Conservation (phyloP, 2,888 invertebrate species). For the Heliconius ismenius region DNA sequence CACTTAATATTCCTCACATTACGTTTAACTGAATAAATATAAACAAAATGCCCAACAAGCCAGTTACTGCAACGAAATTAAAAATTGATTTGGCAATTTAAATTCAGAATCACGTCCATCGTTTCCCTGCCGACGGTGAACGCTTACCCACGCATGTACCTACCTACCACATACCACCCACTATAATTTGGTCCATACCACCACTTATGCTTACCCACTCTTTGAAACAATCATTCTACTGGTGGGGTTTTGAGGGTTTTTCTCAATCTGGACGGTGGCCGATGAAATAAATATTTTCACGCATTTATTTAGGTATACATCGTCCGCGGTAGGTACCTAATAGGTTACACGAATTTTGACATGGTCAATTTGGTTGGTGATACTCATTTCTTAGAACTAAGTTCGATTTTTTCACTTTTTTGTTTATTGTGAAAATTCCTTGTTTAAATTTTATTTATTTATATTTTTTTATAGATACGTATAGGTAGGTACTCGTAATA, state of each 20-base stretch:
- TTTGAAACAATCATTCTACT: constrained; percentile 25
- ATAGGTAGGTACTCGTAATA: too few relatives aligned
- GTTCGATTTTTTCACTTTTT: constrained; percentile 21
- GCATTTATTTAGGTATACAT: constrained; percentile 47
- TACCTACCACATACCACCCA: constrained; percentile 53
- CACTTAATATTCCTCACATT: constrained; percentile 35
- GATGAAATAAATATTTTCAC: constrained; percentile 41
- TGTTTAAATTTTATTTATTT: not conserved
- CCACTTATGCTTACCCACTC: constrained; percentile 32
- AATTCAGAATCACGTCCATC: constrained; percentile 71
- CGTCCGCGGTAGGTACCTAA: constrained; percentile 44
- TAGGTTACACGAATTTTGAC: constrained; percentile 42
- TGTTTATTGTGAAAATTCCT: not conserved
- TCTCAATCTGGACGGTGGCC: constrained; percentile 34
- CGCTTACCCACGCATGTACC: constrained; percentile 52
- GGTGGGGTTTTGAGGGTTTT: constrained; percentile 30
- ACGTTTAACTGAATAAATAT: constrained; percentile 34
- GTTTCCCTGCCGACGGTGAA: constrained; percentile 55
- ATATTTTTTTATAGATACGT: not conserved
- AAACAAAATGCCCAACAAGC: constrained; percentile 37
- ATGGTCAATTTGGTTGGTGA: constrained; percentile 38
- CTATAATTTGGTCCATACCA: constrained; percentile 47
- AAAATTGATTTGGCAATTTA: constrained; percentile 75
- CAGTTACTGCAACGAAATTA: constrained; percentile 64
- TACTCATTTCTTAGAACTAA: constrained; percentile 26